Evolutionary conservation across 2,888 invertebrate species (phyloP), one percentile per base, ranked within the genome.

Genomic region (Eubasilissa splendida): DNA sequence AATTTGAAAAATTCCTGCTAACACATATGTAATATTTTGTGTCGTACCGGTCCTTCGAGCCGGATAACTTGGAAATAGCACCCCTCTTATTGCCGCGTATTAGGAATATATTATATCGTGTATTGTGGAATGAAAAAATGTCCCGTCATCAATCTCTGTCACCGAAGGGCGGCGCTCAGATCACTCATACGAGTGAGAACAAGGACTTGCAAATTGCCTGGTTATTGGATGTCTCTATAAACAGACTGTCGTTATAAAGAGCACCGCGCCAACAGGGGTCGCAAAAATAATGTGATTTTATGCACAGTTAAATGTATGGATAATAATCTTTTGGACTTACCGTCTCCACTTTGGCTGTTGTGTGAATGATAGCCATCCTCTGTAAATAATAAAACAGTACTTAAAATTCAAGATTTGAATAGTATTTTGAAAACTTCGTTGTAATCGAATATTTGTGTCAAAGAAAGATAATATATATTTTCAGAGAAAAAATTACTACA

Each of bases 341-440:
- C 90, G 84, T 91, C 91, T 9, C 90, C 88, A 79, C 89, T 88
- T 85, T 91, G 90, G 87, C 88, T 89, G 86, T 89, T 90, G 88
- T 90, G 89, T 85, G 90, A 90, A 87, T 90, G 90, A 87, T 90
- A 90, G 88, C 90, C 90, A 86, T 91, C 91, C 87, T 90, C 90
- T 91, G 90, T 53, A 73, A 22, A 22, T 22, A 22, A 79, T n/a
- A 68, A 65, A 68, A 77, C 5, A 14, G n/a, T 42, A 22, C 22
- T 22, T 22, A 22, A 22, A 22, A 22, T 22, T 22, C 22, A 22
- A 22, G 10, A 31, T 54, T 10, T 54, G 1, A 73, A 54, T 12
- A 60, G 4, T 14, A 1, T 42, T 60, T 59, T 33, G 10, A 52
- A 12, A 52, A 8, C 42, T 71, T 42, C 42, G 7, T 42, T 42